Conservation (phyloP, 2,797 vertebrate genomes). For the Enoplosus armatus region DNA sequence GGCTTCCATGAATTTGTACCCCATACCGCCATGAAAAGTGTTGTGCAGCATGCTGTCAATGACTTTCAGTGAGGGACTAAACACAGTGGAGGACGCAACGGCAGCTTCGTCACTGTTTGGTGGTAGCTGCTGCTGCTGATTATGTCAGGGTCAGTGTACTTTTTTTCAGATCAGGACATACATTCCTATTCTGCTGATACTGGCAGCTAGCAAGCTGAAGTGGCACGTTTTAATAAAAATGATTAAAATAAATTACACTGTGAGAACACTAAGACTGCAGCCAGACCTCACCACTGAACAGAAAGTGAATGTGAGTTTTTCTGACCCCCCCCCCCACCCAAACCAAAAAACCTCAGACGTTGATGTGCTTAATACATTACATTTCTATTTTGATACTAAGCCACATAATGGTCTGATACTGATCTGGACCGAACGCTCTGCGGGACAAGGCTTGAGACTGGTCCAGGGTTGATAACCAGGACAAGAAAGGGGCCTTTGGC, state of each 20-base stretch:
- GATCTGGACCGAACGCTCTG: not conserved
- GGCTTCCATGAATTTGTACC: not conserved
- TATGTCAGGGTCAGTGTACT: not conserved
- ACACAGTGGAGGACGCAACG: not conserved
- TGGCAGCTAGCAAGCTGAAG: constrained; percentile 29
- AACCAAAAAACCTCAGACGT: too few species aligned
- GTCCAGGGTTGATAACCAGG: not conserved
- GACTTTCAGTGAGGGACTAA: not conserved
- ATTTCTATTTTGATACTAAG: not conserved
- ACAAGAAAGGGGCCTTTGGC: constrained; percentile 17
- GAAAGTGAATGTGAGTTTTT: not conserved
- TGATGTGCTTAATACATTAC: constrained; percentile 1
- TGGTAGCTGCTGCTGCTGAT: not conserved
- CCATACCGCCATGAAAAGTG: not conserved
- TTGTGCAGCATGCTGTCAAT: not conserved
- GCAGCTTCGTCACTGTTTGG: not conserved
- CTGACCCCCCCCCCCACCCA: too few species aligned
- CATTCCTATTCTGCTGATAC: constrained; percentile 15
- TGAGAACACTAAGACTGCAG: constrained; percentile 7
- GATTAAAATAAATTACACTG: constrained; percentile 17
- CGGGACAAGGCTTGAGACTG: not conserved
- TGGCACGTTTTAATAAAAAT: constrained; percentile 32
- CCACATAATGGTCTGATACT: not conserved
- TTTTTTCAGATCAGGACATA: not conserved
- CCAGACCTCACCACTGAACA: constrained; percentile 2